Base-by-base conservation (phyloP, 2,888 invertebrate species). In the Tolmerus cingulatus region DNA sequence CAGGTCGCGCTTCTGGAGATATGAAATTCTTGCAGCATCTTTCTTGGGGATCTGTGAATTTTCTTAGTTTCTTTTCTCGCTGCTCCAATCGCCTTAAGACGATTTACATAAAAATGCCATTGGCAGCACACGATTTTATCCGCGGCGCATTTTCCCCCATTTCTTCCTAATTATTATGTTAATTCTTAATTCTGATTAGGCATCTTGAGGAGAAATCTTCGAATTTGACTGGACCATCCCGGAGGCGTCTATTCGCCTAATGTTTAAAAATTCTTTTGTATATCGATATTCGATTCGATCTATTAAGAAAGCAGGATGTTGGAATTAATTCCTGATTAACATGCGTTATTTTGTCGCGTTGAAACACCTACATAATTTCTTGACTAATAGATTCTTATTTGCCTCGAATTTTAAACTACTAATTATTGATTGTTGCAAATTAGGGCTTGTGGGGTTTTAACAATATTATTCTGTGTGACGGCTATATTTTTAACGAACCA, bases 161-260 rank as follows among this genome's bases (percentile, higher is more conserved):
- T 51, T 79, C 51, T 51, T 79, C 23, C 34, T 78, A 78, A 78
- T 78, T 78, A 43, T 78, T 78, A 78, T 78, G 78, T 37, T 78
- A 78, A 78, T 78, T 37, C 9, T 37, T 78, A 78, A 78, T 78
- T 19, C 37, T 23, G 23, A 43, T 78, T 27, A 27, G 27, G 19
- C 9, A 14, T 34, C 76, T 27, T 34, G 5, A 16, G 16, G 76
- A 34, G 37, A 76, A 34, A 76, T 66, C 14, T 66, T 19, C 9
- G 19, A 19, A 23, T 46, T 46, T 4, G 1, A 9, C 23, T 66
- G 23, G 12, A 66, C 12, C 0, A 66, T 66, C 66, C 8, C 66
- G 27, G 27, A 66, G 66, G 66, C 27, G 66, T 66, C 27, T 66
- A 66, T 66, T 66, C 27, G 23, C 19, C 23, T 23, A 66, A 66